phyloP scores from a whole-genome alignment of 2,113 vertebrate species.

The Atrichornis clamosus region DNA sequence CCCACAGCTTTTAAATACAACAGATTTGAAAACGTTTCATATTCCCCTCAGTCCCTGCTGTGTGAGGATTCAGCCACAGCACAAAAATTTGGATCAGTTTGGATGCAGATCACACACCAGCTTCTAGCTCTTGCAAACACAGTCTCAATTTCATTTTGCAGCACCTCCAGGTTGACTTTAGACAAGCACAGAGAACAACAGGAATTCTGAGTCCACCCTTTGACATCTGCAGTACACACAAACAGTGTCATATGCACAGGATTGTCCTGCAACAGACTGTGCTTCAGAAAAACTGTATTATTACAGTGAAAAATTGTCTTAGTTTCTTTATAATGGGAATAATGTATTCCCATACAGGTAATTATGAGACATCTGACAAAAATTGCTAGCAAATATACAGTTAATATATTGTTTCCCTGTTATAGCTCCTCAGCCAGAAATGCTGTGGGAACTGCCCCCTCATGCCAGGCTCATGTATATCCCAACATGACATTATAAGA shows the following conservation, averaged over 20 bases:
- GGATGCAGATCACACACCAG: not conserved
- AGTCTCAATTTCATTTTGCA: not conserved
- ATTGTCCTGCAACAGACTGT: not conserved
- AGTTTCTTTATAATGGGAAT: not conserved
- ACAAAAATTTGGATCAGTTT: not conserved
- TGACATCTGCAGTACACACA: not conserved
- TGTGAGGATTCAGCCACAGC: not conserved
- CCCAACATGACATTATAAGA: not conserved
- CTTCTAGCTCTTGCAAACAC: not conserved
- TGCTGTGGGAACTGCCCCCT: not conserved
- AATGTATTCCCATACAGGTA: not conserved
- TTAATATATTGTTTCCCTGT: not conserved
- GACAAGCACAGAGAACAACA: not conserved
- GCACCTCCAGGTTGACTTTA: not conserved
- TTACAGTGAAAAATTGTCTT: not conserved
- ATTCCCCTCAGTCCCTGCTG: not conserved
- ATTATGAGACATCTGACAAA: not conserved
- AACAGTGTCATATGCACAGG: not conserved
- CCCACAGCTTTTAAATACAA: not conserved
- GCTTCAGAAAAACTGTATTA: not conserved
- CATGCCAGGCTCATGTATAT: fast-evolving
- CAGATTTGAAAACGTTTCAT: not conserved
- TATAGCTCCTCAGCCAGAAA: not conserved
- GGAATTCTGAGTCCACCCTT: not conserved
- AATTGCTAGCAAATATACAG: not conserved